These are phyloP conservation scores for Callionymus lyra DNA, from an alignment of 2,113 vertebrate species.

Conservation along the genomic window DNA sequence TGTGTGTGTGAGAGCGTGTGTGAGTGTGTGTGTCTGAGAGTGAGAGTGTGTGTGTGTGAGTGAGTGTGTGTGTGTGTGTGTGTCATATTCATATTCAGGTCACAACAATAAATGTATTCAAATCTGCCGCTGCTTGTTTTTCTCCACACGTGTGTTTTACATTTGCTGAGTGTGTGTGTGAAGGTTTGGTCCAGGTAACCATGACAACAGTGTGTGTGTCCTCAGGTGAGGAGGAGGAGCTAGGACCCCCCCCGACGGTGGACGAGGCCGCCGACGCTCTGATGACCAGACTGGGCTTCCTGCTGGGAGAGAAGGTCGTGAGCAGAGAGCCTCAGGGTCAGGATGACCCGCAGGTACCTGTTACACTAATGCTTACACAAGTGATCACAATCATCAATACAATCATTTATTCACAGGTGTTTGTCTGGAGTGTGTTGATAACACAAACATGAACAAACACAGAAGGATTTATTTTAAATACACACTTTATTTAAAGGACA, in stretches of 20 bases:
- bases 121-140: conserved; percentile 21
- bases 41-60: no score
- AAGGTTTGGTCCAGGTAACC: conserved; percentile 1
- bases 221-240: conserved; percentile 65
- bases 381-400: not conserved
- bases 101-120: conserved; percentile 31
- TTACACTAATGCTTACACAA: not conserved
- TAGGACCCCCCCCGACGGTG: conserved; percentile 88
- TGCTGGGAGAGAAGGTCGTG: conserved; percentile 83
- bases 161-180: not conserved
- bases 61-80: conserved; percentile 1
- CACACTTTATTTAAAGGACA: no score
- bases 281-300: conserved; percentile 93
- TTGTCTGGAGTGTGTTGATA: no score
- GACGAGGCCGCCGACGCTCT: conserved; percentile 93
- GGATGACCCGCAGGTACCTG: conserved; percentile 68
- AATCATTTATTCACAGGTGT: no score
- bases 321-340: conserved; percentile 67
- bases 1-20: no score
- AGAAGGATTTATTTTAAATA: no score
- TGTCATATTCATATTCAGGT: conserved; percentile 23
- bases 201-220: not conserved
- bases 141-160: not conserved
- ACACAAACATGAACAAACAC: no score
- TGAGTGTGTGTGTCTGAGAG: no score